A percentile compares a stretch with the other conserved stretches of the same genome.
Conservation (phyloP, 1,140 invertebrate species). For the Teleogryllus occipitalis region DNA sequence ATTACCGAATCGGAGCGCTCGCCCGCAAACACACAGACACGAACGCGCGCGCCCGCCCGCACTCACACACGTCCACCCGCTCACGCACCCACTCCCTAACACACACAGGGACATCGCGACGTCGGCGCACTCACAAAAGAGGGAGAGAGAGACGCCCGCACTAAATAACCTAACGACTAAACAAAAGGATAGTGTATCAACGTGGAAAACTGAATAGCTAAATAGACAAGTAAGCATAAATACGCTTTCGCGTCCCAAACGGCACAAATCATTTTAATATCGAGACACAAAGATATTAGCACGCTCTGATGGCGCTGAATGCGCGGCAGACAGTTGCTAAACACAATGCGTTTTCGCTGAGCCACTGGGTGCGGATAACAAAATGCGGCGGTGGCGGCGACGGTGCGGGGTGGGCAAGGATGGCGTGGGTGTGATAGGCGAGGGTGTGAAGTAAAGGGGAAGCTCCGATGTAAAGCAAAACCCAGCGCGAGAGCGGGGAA, state of each 20-base stretch:
- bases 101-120: background rate
- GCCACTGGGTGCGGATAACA: background rate
- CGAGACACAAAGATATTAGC: constrained; percentile 1
- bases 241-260: background rate
- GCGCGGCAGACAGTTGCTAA: background rate
- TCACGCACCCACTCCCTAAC: background rate
- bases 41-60: background rate
- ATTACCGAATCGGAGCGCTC: background rate
- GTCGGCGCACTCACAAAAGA: background rate
- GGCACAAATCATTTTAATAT: constrained; percentile 5
- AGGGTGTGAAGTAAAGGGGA: no score
- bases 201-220: background rate
- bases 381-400: background rate
- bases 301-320: background rate
- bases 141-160: background rate
- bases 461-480: no score
- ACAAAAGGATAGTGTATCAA: background rate
- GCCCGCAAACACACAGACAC: background rate
- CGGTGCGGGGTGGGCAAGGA: no score
- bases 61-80: no score
- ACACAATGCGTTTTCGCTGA: background rate
- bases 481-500: no score
- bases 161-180: background rate
- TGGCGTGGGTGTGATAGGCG: no score
- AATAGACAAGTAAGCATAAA: background rate